These are phyloP conservation scores for Drosophila algonquin DNA, from an alignment of 2,888 invertebrate genomes.

Conservation along the genomic window DNA sequence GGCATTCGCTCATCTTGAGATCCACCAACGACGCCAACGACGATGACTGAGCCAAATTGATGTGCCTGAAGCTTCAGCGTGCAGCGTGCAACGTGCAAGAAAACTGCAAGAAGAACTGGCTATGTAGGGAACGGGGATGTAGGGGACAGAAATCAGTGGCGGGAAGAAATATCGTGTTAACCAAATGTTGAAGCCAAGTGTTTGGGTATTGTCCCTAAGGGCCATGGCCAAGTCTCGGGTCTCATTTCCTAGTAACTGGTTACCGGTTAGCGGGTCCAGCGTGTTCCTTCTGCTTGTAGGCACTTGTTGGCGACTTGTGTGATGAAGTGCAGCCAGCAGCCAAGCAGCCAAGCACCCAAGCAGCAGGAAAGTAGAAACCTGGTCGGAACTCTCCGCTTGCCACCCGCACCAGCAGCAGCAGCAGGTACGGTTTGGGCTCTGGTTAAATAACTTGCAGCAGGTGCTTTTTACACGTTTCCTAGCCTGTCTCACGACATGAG, in stretches of 20 bases:
- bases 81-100: slow-evolving; percentile 45
- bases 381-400: slow-evolving; percentile 14
- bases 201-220: slow-evolving; percentile 69
- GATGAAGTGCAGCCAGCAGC: slow-evolving; percentile 72
- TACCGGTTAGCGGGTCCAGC: slow-evolving; percentile 12
- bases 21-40: slow-evolving; percentile 42
- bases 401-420: slow-evolving; percentile 59
- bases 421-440: slow-evolving; percentile 46
- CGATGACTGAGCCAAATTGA: slow-evolving; percentile 70
- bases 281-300: slow-evolving; percentile 51
- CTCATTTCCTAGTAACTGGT: neutral
- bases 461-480: slow-evolving; percentile 80
- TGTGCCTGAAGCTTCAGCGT: slow-evolving; percentile 61
- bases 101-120: slow-evolving; percentile 20
- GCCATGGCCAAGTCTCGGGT: slow-evolving; percentile 39
- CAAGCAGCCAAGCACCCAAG: slow-evolving; percentile 34
- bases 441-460: slow-evolving; percentile 78
- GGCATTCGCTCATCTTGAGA: slow-evolving; percentile 76
- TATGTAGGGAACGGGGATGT: slow-evolving; percentile 5
- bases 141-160: slow-evolving; percentile 66
- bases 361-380: slow-evolving; percentile 15
- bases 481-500: slow-evolving; percentile 71
- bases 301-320: slow-evolving; percentile 63
- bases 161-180: slow-evolving; percentile 75
- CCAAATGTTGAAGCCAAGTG: slow-evolving; percentile 77